A percentile compares a stretch with the other conserved stretches of the same genome.
phyloP scores from a whole-genome alignment of 2,888 invertebrate species.

The Leuctra nigra region DNA sequence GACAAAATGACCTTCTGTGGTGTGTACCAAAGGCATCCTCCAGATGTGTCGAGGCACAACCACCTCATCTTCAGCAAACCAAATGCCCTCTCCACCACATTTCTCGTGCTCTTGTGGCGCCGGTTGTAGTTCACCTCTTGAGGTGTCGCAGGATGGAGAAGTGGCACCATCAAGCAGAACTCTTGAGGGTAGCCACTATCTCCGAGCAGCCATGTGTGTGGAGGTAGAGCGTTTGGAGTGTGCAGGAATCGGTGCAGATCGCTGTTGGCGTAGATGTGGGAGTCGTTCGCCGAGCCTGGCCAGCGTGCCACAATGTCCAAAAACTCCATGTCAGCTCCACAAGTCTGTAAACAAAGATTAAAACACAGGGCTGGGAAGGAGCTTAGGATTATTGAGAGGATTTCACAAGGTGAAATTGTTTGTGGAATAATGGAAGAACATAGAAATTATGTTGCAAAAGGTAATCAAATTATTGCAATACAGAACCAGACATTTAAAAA shows the following conservation, averaged over 20 bases:
- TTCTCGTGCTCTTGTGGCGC: not conserved
- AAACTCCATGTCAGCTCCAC: not conserved
- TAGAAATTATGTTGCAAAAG: no score
- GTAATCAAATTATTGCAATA: no score
- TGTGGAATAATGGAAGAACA: no score
- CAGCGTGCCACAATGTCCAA: not conserved
- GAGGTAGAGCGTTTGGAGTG: not conserved
- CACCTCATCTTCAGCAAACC: not conserved
- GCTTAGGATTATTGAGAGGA: no score
- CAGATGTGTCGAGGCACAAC: not conserved
- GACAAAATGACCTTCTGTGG: not conserved
- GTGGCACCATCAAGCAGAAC: not conserved
- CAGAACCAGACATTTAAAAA: no score
- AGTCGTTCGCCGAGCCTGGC: not conserved
- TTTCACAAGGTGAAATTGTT: no score
- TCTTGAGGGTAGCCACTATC: conserved; percentile 1
- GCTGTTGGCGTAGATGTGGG: not conserved
- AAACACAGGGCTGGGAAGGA: no score
- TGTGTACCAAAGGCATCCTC: not conserved
- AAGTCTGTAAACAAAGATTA: not conserved
- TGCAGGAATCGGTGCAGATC: not conserved
- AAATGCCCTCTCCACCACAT: not conserved
- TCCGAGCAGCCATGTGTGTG: not conserved
- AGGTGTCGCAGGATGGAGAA: not conserved
- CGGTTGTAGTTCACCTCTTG: not conserved